Conservation (phyloP, 2,113 vertebrate species). For the Neogale vison region DNA sequence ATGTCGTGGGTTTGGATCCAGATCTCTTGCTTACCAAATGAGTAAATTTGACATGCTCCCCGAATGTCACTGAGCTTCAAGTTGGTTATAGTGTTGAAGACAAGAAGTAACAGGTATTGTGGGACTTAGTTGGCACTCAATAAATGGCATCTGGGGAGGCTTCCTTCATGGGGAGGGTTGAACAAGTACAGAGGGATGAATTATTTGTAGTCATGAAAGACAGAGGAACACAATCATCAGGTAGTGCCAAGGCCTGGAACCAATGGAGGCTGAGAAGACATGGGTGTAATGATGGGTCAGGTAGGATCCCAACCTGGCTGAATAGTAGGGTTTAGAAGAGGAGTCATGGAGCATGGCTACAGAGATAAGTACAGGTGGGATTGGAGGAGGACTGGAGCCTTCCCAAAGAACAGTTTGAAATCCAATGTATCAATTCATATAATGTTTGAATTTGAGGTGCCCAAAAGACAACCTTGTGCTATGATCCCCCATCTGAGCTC, state of each 20-base stretch:
- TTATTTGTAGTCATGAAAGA: not conserved
- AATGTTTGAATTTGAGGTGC: not conserved
- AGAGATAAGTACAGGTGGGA: not conserved
- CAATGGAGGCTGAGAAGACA: not conserved
- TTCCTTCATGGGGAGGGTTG: not conserved
- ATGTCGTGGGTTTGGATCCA: not conserved
- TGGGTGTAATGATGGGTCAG: accelerated
- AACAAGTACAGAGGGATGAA: not conserved
- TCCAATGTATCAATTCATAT: not conserved
- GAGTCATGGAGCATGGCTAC: too few relatives aligned
- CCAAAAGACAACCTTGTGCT: not conserved
- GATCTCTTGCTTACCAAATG: not conserved
- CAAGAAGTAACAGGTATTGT: not conserved
- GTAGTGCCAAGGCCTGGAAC: not conserved
- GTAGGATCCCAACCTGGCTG: not conserved
- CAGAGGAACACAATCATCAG: not conserved
- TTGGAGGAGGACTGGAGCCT: not conserved
- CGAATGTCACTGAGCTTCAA: too few relatives aligned
- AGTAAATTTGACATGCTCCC: not conserved
- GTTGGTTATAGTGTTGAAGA: not conserved
- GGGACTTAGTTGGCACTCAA: not conserved
- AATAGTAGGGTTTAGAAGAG: too few relatives aligned
- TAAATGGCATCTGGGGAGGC: not conserved
- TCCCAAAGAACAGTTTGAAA: not conserved
- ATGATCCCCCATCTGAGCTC: not conserved